Base-by-base conservation (phyloP, 2,113 vertebrate species). In the Melanostigma gelatinosum region DNA sequence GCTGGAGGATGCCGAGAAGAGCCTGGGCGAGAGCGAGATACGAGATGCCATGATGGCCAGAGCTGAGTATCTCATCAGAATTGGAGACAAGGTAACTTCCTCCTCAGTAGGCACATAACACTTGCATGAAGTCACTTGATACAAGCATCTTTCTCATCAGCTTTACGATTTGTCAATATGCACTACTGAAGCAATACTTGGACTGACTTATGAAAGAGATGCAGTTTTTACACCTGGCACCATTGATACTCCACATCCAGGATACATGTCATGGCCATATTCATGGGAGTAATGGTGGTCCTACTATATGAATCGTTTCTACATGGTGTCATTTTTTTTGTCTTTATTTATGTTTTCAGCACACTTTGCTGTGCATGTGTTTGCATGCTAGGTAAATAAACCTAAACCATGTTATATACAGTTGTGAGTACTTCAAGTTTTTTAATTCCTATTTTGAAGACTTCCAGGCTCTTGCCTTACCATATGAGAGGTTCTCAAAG, bases 21-120 rank as follows among this genome's bases (percentile, higher is more conserved):
- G 95, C 75, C 60, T 97, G 54, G 98, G 98, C 15, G 98, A 99
- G 93, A 99, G 98, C 0, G 97, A 99, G 91, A 99, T 99, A 79
- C 94, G 97, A 6, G 97, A 99, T 55, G 96, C 97, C 0, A 98
- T 99, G 98, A 98, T 99, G 98, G 96, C 97, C 24, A 98, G 96
- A 86, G 97, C 98, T 0, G 97, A 99, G 85, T 99, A 99, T 89
- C 94, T 99, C 44, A 99, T 98, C 79, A 93, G 97, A 64, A 98
- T 98, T 46, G 98, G 98, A 3, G 96, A 98, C 89, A 99, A 99
- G 96, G 98, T 98, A 38, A 44, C 2, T 57, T 42, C 10, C 20
- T 42, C 20, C 22, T 13, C 22, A 16, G 44, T 4, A 10, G 22
- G 3, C 55, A 10, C 29, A 6, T 4, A 11, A 8, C 27, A 9